Conservation (phyloP, 2,797 vertebrate genomes). For the Lagodon rhomboides region DNA sequence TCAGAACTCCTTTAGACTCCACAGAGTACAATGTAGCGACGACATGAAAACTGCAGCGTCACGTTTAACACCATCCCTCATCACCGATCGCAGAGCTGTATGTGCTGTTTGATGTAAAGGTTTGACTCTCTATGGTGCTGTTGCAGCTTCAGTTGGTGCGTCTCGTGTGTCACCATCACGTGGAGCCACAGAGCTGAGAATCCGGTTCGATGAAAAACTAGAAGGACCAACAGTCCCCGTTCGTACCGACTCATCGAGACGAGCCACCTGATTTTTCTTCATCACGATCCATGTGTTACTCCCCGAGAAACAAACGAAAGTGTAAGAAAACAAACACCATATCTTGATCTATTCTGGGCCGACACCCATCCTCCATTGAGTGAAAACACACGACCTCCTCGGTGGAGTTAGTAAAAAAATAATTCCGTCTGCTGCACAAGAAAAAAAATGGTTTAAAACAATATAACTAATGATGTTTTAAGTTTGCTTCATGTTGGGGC, state of each 20-base stretch:
- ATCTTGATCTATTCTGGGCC: no score
- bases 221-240: neutral
- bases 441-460: neutral
- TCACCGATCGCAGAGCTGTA: constrained; percentile 22
- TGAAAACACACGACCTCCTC: no score
- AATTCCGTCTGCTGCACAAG: neutral
- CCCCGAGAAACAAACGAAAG: no score
- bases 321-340: no score
- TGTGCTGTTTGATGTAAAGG: constrained; percentile 34
- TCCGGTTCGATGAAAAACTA: neutral
- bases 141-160: constrained; percentile 19
- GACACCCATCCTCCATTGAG: no score
- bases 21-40: constrained; percentile 77
- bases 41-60: constrained; percentile 47
- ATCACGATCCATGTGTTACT: no score
- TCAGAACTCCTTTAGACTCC: constrained; percentile 24
- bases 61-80: constrained; percentile 23
- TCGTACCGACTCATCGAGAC: no score
- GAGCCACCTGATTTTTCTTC: no score
- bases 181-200: neutral
- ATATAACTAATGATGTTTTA: neutral
- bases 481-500: neutral
- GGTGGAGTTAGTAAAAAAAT: neutral
- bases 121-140: constrained; percentile 47
- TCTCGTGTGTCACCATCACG: constrained; percentile 12